phyloP scores from a whole-genome alignment of 1,140 invertebrate genomes.

The Drosophila pectinifera region DNA sequence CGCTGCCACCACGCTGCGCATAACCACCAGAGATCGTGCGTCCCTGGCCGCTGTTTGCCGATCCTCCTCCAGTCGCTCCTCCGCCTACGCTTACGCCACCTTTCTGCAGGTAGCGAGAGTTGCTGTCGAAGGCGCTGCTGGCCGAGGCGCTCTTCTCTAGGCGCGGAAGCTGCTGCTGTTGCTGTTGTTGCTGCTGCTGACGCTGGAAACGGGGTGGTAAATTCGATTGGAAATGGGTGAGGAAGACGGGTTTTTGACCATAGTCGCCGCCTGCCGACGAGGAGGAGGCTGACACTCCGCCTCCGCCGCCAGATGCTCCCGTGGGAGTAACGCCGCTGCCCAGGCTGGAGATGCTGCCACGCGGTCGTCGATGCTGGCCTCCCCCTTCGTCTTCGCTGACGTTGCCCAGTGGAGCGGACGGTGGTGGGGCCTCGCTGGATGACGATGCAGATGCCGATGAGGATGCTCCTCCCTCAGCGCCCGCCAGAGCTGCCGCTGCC shows the following conservation, averaged over 20 bases:
- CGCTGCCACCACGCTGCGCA: constrained; percentile 40
- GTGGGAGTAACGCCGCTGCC: constrained; percentile 37
- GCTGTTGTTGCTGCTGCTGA: constrained; percentile 87
- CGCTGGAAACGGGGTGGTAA: constrained; percentile 94
- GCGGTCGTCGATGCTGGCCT: constrained; percentile 58
- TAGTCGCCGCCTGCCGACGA: constrained; percentile 48
- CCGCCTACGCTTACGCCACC: constrained; percentile 31
- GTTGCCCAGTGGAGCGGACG: constrained; percentile 37
- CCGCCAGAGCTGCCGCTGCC: constrained; percentile 63
- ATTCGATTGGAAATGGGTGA: constrained; percentile 91
- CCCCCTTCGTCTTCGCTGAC: constrained; percentile 60
- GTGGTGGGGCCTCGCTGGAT: constrained; percentile 20
- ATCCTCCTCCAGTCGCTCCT: constrained; percentile 1
- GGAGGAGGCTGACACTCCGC: constrained; percentile 9
- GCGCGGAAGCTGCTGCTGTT: constrained; percentile 58
- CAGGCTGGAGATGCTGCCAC: constrained; percentile 66
- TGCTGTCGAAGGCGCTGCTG: constrained; percentile 85
- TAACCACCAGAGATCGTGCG: constrained; percentile 69
- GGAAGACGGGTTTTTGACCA: constrained; percentile 86
- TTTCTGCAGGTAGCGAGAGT: constrained; percentile 79
- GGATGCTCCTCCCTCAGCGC: constrained; percentile 5
- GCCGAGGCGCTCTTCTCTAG: constrained; percentile 85
- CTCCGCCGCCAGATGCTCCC: constrained; percentile 21
- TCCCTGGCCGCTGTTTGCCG: constrained; percentile 26
- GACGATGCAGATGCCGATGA: not conserved